Evolutionary conservation across 2,113 vertebrate genomes (phyloP).

Genomic region (Calyptommatus sinebrachiatus): DNA sequence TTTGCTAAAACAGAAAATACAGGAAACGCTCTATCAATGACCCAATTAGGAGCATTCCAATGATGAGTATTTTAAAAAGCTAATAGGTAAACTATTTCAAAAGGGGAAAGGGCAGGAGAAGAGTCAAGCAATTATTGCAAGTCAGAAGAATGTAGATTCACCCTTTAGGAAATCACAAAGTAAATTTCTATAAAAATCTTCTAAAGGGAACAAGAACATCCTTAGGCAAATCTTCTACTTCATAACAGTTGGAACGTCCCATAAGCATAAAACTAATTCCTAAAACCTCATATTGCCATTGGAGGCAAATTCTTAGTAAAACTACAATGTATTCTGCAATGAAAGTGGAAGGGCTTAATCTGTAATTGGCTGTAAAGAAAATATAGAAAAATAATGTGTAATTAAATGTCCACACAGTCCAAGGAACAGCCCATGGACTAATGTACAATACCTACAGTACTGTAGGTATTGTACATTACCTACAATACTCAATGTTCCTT

Average conservation of each 20-base stretch:
- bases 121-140: background rate
- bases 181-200: background rate
- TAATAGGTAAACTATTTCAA: background rate
- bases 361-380: background rate
- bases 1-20: constrained; percentile 40
- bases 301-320: background rate
- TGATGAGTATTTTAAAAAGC: constrained; percentile 14
- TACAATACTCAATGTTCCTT: too few species aligned
- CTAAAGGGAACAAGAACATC: background rate
- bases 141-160: background rate
- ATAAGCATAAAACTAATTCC: background rate
- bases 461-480: too few species aligned
- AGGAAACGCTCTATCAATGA: constrained; percentile 31
- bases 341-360: background rate
- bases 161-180: background rate
- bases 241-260: background rate
- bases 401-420: too few species aligned
- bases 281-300: background rate
- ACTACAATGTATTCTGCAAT: background rate
- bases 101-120: background rate
- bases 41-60: background rate
- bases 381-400: background rate
- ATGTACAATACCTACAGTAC: too few species aligned
- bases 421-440: too few species aligned
- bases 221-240: background rate